A percentile compares a stretch with the other conserved stretches of the same genome.
Conservation (phyloP, 2,797 vertebrate species). For the Siniperca scherzeri region DNA sequence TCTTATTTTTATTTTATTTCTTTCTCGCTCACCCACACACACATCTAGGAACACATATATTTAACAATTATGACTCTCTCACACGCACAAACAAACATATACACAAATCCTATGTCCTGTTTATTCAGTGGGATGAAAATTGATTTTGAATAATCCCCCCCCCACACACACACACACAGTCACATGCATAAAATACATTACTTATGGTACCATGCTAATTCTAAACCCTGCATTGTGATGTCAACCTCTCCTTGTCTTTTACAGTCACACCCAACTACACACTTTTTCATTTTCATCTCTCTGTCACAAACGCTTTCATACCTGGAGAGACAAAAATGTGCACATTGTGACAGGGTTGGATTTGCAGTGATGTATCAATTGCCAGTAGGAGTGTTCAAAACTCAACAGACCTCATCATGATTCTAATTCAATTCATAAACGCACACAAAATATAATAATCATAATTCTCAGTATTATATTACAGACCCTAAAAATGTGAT, state of each 20-base stretch:
- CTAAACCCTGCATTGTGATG: not conserved
- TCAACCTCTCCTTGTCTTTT: not conserved
- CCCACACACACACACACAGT: not conserved
- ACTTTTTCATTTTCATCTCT: not conserved
- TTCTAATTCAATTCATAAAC: conserved; percentile 29
- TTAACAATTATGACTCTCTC: conserved; percentile 2
- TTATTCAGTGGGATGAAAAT: conserved; percentile 17
- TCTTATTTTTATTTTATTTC: not conserved
- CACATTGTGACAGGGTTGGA: not conserved
- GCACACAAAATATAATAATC: not conserved
- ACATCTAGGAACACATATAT: not conserved
- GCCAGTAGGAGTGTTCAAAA: conserved; percentile 9
- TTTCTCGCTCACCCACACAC: not conserved
- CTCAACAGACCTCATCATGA: conserved; percentile 9
- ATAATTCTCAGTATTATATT: not conserved
- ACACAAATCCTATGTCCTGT: not conserved
- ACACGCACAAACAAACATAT: not conserved
- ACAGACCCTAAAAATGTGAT: conserved; percentile 2
- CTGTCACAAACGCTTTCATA: not conserved
- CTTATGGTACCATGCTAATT: not conserved
- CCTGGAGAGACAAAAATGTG: conserved; percentile 2
- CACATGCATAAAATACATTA: conserved; percentile 7
- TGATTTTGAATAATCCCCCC: not conserved
- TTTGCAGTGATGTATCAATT: conserved; percentile 14
- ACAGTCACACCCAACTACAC: not conserved